A percentile compares a stretch with the other conserved stretches of the same genome.
Evolutionary conservation across 2,113 vertebrate species (phyloP).

Genomic region (Oxygymnocypris stewartii): DNA sequence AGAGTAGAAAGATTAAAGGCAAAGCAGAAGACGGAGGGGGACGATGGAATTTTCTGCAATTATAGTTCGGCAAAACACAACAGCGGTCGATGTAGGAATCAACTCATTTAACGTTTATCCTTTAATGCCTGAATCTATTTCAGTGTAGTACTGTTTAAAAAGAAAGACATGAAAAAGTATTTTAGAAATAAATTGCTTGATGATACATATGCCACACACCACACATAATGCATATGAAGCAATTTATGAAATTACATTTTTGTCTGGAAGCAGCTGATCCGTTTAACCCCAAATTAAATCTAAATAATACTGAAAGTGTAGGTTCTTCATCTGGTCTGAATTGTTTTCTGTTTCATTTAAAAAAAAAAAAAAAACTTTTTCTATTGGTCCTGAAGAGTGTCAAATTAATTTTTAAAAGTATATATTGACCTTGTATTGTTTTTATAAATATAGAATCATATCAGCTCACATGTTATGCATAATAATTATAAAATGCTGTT

Average conservation of each 20-base stretch:
- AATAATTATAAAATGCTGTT: background rate
- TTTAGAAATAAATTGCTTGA: background rate
- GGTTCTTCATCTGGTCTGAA: background rate
- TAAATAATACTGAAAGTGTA: background rate
- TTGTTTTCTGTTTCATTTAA: background rate
- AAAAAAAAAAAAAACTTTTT: no score
- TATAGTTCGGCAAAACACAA: constrained; percentile 46
- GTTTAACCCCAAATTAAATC: constrained; percentile 17
- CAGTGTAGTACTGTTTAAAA: background rate
- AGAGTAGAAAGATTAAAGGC: constrained; percentile 66
- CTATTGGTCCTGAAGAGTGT: background rate
- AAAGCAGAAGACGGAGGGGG: constrained; percentile 29
- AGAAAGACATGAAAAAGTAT: background rate
- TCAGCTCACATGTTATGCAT: background rate
- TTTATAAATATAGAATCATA: background rate
- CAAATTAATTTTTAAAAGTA: background rate
- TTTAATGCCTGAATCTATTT: constrained; percentile 25
- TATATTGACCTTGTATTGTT: background rate
- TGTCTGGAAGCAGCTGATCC: background rate
- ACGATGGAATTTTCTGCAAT: constrained; percentile 53
- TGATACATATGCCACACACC: background rate
- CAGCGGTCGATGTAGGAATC: constrained; percentile 64
- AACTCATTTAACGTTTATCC: constrained; percentile 37
- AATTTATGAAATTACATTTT: constrained; percentile 10
- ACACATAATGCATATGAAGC: background rate